Evolutionary conservation across 1,140 invertebrate genomes (phyloP).

Genomic region (Papilio helenus): DNA sequence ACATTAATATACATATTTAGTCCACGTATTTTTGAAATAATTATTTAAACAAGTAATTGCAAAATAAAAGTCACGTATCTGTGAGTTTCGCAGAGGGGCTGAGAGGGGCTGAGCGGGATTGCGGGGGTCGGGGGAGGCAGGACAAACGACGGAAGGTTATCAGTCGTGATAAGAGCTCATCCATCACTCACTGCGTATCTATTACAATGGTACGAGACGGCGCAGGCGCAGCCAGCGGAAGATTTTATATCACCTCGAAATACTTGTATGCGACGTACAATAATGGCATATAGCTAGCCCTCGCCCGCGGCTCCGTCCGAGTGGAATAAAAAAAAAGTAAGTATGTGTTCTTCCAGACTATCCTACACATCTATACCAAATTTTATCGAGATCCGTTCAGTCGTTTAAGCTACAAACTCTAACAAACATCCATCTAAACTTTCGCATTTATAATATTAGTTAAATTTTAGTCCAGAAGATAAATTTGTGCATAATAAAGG

Average conservation of each 20-base stretch:
- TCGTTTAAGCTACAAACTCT: too few relatives aligned
- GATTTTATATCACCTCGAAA: constrained; percentile 60
- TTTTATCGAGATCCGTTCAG: too few relatives aligned
- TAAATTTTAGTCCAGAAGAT: too few relatives aligned
- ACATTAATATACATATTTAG: too few relatives aligned
- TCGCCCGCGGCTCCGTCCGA: too few relatives aligned
- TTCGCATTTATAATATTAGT: too few relatives aligned
- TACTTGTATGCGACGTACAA: not conserved
- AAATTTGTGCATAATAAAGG: too few relatives aligned
- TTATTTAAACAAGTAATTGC: not conserved
- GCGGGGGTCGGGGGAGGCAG: constrained; percentile 46
- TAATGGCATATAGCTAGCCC: not conserved
- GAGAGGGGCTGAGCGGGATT: constrained; percentile 41
- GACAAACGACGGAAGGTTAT: constrained; percentile 69
- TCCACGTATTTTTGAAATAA: not conserved
- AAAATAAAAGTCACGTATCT: constrained; percentile 34
- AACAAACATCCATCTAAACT: too few relatives aligned
- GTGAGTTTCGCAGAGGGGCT: constrained; percentile 41
- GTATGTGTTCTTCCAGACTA: too few relatives aligned
- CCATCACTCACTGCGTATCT: constrained; percentile 68
- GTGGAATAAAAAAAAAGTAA: too few relatives aligned
- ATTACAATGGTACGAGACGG: constrained; percentile 56
- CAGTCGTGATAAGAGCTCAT: constrained; percentile 73
- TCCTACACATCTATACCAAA: too few relatives aligned
- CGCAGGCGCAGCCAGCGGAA: constrained; percentile 64